Conservation (phyloP, 2,888 invertebrate species). For the Trichopria drosophilae region DNA sequence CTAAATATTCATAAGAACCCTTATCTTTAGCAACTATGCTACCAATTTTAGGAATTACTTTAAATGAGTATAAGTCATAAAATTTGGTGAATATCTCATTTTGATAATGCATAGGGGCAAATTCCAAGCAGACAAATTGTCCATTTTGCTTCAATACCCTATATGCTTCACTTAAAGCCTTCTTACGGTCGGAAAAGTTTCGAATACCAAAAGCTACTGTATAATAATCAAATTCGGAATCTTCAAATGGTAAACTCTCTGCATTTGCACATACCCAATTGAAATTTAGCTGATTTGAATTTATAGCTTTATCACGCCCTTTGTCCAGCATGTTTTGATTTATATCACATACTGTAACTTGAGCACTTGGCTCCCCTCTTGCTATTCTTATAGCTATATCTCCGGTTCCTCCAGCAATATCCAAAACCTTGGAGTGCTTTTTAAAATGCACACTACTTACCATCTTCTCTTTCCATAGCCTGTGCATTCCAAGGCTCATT, state of each 20-base stretch:
- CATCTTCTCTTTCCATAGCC: slow-evolving; percentile 14
- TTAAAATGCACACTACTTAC: slow-evolving; percentile 1
- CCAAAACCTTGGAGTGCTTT: slow-evolving; percentile 12
- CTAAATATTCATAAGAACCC: slow-evolving; percentile 15
- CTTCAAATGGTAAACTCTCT: slow-evolving; percentile 14
- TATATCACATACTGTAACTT: slow-evolving; percentile 6
- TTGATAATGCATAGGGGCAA: slow-evolving; percentile 13
- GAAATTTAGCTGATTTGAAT: slow-evolving; percentile 9
- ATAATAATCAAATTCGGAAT: slow-evolving; percentile 12
- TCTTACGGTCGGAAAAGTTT: slow-evolving; percentile 11
- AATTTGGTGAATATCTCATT: slow-evolving; percentile 6
- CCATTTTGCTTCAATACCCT: slow-evolving; percentile 14
- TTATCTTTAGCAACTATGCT: slow-evolving; percentile 5
- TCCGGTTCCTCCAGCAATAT: slow-evolving; percentile 15
- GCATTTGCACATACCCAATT: slow-evolving; percentile 6
- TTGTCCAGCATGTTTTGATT: slow-evolving; percentile 11
- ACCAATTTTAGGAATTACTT: slow-evolving; percentile 19
- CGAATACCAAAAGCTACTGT: slow-evolving; percentile 18
- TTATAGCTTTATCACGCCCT: slow-evolving; percentile 9
- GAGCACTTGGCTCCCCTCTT: slow-evolving; percentile 2
- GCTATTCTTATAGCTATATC: slow-evolving; percentile 12
- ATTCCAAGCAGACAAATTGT: slow-evolving; percentile 15
- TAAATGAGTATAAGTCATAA: slow-evolving; percentile 19
- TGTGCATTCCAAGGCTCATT: slow-evolving; percentile 15
- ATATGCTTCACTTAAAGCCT: slow-evolving; percentile 10